Percentiles rank a stretch among this genome's conserved stretches.
Conservation (phyloP, 2,797 vertebrate species). For the Gadopsis marmoratus region DNA sequence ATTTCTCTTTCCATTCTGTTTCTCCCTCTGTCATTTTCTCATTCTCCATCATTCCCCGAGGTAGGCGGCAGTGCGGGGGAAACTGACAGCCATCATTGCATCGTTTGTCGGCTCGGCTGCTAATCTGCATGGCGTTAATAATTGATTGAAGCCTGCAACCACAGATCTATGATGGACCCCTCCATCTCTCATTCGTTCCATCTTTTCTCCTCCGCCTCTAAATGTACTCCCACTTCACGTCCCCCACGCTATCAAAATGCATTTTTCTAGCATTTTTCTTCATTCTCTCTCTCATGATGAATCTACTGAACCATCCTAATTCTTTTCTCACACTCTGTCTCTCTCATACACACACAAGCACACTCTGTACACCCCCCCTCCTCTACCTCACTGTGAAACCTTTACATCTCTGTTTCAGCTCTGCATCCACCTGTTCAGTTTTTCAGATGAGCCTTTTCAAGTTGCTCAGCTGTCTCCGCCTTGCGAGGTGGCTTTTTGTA, state of each 20-base stretch:
- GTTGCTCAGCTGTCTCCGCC: conserved; percentile 67
- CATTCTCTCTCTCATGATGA: conserved; percentile 66
- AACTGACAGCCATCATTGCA: conserved; percentile 81
- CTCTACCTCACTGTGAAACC: conserved; percentile 37
- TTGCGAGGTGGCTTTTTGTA: conserved; percentile 60
- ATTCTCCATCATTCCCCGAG: conserved; percentile 64
- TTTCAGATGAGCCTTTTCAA: conserved; percentile 62
- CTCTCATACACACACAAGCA: conserved; percentile 41
- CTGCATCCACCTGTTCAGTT: conserved; percentile 69
- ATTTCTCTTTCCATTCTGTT: conserved; percentile 40
- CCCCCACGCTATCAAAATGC: conserved; percentile 68
- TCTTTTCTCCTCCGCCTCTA: conserved; percentile 67
- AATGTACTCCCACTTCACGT: conserved; percentile 66
- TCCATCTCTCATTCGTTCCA: conserved; percentile 66
- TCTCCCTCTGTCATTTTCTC: conserved; percentile 52
- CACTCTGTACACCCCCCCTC: conserved; percentile 11
- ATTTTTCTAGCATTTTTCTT: conserved; percentile 66
- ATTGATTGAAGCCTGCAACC: conserved; percentile 82
- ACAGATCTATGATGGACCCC: conserved; percentile 74
- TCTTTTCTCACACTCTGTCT: conserved; percentile 47
- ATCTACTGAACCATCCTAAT: conserved; percentile 66
- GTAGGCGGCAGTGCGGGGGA: conserved; percentile 63
- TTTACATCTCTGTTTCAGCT: conserved; percentile 63
- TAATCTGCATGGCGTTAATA: conserved; percentile 88
- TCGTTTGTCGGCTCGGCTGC: conserved; percentile 77